A percentile compares a stretch with the other conserved stretches of the same genome.
phyloP scores from a whole-genome alignment of 2,888 invertebrate species.

The Drosophila algonquin region DNA sequence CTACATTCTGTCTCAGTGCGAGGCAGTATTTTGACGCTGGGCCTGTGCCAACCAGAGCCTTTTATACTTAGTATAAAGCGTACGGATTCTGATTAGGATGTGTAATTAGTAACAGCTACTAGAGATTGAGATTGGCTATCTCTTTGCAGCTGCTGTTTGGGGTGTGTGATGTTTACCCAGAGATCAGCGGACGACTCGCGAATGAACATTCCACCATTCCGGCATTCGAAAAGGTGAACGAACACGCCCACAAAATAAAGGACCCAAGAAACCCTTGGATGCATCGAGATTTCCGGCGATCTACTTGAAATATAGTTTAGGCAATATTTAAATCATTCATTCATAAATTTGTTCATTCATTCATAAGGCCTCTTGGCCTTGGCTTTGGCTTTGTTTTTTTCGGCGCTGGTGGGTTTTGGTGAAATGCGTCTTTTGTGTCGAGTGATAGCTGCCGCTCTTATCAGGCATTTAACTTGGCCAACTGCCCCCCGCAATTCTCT shows the following conservation, averaged over 20 bases:
- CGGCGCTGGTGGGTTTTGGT: background rate
- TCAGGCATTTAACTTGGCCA: slow-evolving; percentile 70
- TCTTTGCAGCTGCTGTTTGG: slow-evolving; percentile 34
- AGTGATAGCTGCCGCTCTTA: slow-evolving; percentile 42
- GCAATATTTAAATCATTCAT: background rate
- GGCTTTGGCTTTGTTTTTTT: background rate
- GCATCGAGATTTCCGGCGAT: background rate
- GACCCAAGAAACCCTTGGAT: background rate
- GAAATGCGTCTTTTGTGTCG: slow-evolving; percentile 41
- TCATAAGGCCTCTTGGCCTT: background rate
- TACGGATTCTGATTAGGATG: slow-evolving; percentile 51
- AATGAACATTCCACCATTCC: slow-evolving; percentile 13
- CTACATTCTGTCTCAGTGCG: slow-evolving; percentile 53
- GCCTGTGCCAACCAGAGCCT: slow-evolving; percentile 39
- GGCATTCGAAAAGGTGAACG: slow-evolving; percentile 3
- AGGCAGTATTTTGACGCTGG: slow-evolving; percentile 47
- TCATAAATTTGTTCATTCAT: background rate
- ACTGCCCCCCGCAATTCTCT: slow-evolving; percentile 17
- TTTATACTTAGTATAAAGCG: slow-evolving; percentile 59
- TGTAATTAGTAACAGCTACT: slow-evolving; percentile 44
- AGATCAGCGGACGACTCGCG: slow-evolving; percentile 1
- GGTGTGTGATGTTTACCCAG: slow-evolving; percentile 37
- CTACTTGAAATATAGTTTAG: background rate
- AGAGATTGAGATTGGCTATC: slow-evolving; percentile 56
- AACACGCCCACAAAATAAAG: slow-evolving; percentile 6